Conservation (phyloP, 2,888 invertebrate species). For the Leptinotarsa haldemani region DNA sequence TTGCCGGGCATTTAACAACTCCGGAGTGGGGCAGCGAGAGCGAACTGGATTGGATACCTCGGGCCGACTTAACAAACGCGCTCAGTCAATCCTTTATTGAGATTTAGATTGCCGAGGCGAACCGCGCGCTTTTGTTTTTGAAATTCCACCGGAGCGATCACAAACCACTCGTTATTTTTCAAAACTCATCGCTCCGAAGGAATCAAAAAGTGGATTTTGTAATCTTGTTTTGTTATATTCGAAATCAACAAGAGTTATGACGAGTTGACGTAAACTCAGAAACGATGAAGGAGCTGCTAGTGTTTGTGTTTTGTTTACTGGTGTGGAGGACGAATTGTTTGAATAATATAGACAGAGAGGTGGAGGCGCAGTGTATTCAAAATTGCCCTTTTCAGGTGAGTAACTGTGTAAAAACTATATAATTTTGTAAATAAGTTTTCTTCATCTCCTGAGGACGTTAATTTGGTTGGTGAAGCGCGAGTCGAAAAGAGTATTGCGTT, state of each 20-base stretch:
- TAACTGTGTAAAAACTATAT: too few relatives aligned
- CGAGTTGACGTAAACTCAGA: slow-evolving; percentile 16
- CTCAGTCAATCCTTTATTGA: slow-evolving; percentile 28
- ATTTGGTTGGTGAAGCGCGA: too few relatives aligned
- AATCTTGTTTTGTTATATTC: not conserved
- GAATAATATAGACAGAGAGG: slow-evolving; percentile 49
- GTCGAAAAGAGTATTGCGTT: too few relatives aligned
- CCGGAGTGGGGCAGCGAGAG: slow-evolving; percentile 49
- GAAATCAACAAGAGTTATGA: slow-evolving; percentile 14
- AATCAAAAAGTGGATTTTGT: not conserved
- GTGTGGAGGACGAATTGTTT: slow-evolving; percentile 36
- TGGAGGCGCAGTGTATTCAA: slow-evolving; percentile 58
- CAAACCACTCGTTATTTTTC: not conserved
- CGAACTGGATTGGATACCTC: slow-evolving; percentile 36
- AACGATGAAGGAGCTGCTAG: slow-evolving; percentile 31
- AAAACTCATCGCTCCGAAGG: slow-evolving; percentile 9
- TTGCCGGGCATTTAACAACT: slow-evolving; percentile 53
- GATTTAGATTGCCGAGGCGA: slow-evolving; percentile 25
- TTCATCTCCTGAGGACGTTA: too few relatives aligned
- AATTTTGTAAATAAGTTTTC: too few relatives aligned
- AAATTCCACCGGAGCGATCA: slow-evolving; percentile 7
- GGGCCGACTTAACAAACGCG: slow-evolving; percentile 14
- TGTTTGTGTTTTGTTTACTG: slow-evolving; percentile 34
- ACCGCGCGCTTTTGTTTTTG: slow-evolving; percentile 31
- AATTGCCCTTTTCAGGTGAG: slow-evolving; percentile 60